These are phyloP conservation scores for Micrasema minimum DNA, from an alignment of 1,140 invertebrate species.

Conservation along the genomic window DNA sequence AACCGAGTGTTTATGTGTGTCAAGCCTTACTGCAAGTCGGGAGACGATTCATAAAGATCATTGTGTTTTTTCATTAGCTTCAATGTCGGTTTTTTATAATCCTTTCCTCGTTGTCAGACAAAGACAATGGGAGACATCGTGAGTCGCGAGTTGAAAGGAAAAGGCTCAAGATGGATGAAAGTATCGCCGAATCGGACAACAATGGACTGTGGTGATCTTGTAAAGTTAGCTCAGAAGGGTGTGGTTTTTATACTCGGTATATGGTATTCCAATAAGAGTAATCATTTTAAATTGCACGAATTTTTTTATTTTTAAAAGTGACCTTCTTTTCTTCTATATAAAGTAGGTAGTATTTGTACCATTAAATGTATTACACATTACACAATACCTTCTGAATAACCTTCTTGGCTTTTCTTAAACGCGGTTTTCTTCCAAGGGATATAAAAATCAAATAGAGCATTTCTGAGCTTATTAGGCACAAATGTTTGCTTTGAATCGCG, in stretches of 20 bases:
- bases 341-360: too few relatives aligned
- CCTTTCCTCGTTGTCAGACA: conserved; percentile 6
- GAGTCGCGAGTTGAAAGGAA: conserved; percentile 19
- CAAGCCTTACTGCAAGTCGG: neutral
- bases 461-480: too few relatives aligned
- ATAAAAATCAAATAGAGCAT: too few relatives aligned
- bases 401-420: too few relatives aligned
- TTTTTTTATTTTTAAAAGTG: too few relatives aligned
- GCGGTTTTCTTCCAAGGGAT: too few relatives aligned
- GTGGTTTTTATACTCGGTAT: neutral
- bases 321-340: too few relatives aligned
- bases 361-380: too few relatives aligned
- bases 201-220: conserved; percentile 16
- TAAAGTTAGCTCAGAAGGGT: neutral
- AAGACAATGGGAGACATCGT: conserved; percentile 18
- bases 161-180: conserved; percentile 6
- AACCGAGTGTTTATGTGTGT: conserved; percentile 6
- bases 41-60: neutral
- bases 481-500: too few relatives aligned
- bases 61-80: conserved; percentile 14
- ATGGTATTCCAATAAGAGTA: too few relatives aligned
- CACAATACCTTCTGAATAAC: too few relatives aligned
- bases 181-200: conserved; percentile 10
- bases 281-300: too few relatives aligned
- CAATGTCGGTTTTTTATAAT: conserved; percentile 8